Evolutionary conservation across 2,113 vertebrate genomes (phyloP).

Genomic region (Galemys pyrenaicus): DNA sequence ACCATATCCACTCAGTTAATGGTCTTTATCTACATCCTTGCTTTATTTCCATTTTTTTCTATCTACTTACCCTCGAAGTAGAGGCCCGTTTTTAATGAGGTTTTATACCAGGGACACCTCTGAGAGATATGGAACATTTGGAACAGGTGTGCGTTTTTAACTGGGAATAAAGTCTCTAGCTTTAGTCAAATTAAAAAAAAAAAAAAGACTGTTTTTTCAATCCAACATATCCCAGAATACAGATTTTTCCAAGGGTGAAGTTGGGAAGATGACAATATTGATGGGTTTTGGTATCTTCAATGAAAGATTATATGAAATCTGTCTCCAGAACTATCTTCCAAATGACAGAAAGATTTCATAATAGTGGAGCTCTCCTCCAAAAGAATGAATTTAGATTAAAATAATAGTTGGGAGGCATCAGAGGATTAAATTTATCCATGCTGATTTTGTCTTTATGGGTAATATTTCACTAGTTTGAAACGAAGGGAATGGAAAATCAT

Average conservation of each 20-base stretch:
- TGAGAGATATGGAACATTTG: neutral
- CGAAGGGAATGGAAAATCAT: constrained; percentile 29
- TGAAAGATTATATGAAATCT: neutral
- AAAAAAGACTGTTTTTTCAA: neutral
- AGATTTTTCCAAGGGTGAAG: neutral
- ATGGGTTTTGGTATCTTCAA: neutral
- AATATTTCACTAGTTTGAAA: constrained; percentile 30
- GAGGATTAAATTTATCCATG: neutral
- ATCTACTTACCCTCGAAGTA: neutral
- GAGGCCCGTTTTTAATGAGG: neutral
- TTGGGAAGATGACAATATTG: neutral
- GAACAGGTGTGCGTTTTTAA: neutral
- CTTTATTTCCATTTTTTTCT: neutral
- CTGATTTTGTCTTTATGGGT: neutral
- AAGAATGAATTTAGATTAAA: neutral
- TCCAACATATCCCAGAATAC: neutral
- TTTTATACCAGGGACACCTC: neutral
- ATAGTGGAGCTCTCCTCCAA: neutral
- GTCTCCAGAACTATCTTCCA: neutral
- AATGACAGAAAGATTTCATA: neutral
- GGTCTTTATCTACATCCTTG: neutral
- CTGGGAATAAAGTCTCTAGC: neutral
- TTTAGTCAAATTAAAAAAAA: neutral
- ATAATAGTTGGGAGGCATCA: neutral
- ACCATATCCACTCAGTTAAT: neutral